Evolutionary conservation across 2,888 invertebrate genomes (phyloP).

Genomic region (Ephialtes manifestator): DNA sequence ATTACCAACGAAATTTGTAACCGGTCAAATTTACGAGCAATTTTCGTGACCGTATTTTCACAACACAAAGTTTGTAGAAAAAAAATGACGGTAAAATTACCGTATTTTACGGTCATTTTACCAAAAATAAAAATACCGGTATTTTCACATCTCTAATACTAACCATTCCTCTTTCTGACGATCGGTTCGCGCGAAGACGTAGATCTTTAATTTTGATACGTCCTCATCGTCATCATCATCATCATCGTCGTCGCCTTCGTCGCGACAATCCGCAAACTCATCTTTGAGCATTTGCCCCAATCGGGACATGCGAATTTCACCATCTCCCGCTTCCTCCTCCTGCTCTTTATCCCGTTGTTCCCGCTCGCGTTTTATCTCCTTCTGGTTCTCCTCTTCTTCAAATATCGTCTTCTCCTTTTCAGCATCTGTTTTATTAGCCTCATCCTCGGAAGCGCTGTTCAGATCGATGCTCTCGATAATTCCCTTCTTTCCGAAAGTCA

Average conservation of each 20-base stretch:
- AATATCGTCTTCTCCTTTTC: slow-evolving; percentile 84
- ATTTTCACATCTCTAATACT: no score
- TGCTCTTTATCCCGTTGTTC: slow-evolving; percentile 86
- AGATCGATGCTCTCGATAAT: slow-evolving; percentile 78
- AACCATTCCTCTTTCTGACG: slow-evolving; percentile 97
- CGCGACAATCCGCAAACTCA: slow-evolving; percentile 80
- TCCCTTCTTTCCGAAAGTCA: slow-evolving; percentile 87
- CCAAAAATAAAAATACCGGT: no score
- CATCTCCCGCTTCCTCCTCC: slow-evolving; percentile 82
- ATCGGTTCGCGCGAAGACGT: slow-evolving; percentile 93
- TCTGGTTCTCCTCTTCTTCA: slow-evolving; percentile 82
- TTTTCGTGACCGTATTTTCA: no score
- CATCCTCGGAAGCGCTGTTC: slow-evolving; percentile 83
- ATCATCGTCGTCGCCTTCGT: slow-evolving; percentile 73
- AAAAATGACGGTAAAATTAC: no score
- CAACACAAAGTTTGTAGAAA: no score
- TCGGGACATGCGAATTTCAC: slow-evolving; percentile 73
- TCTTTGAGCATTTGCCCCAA: slow-evolving; percentile 77
- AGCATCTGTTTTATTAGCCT: slow-evolving; percentile 74
- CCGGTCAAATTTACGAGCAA: no score
- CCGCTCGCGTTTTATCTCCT: slow-evolving; percentile 77
- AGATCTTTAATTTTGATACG: slow-evolving; percentile 84
- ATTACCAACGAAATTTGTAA: no score
- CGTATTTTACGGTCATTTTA: no score
- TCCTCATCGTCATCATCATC: slow-evolving; percentile 77